A percentile compares a stretch with the other conserved stretches of the same genome.
These are phyloP conservation scores for Sussaba pulchella DNA, from an alignment of 2,888 invertebrate genomes.

Conservation along the genomic window DNA sequence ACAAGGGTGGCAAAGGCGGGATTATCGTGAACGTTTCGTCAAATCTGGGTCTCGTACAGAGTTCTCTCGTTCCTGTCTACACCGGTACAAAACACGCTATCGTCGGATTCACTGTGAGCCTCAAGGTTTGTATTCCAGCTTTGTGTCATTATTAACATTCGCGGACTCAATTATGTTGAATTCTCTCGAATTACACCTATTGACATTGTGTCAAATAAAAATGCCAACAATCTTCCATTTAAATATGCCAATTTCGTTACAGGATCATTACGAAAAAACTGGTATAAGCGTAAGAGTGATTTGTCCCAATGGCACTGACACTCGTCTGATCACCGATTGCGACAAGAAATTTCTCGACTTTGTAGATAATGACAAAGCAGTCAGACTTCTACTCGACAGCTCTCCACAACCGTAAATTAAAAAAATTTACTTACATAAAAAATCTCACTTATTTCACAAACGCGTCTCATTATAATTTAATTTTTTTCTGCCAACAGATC, in stretches of 20 bases:
- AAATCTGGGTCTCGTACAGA: conserved; percentile 85
- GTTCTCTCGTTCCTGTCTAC: conserved; percentile 86
- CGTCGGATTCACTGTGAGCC: conserved; percentile 75
- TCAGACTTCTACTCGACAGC: conserved; percentile 62
- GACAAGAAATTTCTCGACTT: conserved; percentile 70
- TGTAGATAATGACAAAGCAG: conserved; percentile 72
- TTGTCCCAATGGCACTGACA: conserved; percentile 80
- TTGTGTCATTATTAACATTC: background rate
- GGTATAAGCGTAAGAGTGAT: conserved; percentile 79
- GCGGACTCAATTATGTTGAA: too few relatives aligned
- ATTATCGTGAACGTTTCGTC: conserved; percentile 88
- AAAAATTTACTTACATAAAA: background rate
- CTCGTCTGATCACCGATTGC: conserved; percentile 72
- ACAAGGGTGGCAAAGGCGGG: conserved; percentile 86
- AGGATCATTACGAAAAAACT: conserved; percentile 73
- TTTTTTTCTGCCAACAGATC: conserved; percentile 66
- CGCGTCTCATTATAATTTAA: background rate
- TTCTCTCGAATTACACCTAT: conserved; percentile 50
- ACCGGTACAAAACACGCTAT: conserved; percentile 85
- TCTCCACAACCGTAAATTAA: conserved; percentile 74
- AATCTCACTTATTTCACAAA: background rate
- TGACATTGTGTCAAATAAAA: conserved; percentile 8
- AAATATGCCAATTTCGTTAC: conserved; percentile 1
- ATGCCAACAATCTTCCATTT: background rate
- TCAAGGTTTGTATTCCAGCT: conserved; percentile 71